A percentile compares a stretch with the other conserved stretches of the same genome.
These are phyloP conservation scores for Thermophis baileyi DNA, from an alignment of 2,113 vertebrate species.

Conservation along the genomic window DNA sequence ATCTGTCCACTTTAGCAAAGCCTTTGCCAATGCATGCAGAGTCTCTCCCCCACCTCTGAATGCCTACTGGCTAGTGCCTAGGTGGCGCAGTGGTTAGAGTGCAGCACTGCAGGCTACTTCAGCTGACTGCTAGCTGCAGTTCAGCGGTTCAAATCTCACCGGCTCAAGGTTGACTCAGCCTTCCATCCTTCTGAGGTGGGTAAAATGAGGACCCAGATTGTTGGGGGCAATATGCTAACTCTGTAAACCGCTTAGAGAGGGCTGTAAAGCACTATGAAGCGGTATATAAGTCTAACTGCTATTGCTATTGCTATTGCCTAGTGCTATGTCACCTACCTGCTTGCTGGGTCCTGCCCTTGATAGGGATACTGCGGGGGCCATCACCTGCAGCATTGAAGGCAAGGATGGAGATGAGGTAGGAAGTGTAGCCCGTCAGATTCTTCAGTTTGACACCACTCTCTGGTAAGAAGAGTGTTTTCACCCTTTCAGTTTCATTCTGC, in stretches of 20 bases:
- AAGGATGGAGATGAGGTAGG: slow-evolving; percentile 88
- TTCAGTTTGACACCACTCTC: slow-evolving; percentile 89
- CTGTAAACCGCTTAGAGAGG: no score
- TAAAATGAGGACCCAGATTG: no score
- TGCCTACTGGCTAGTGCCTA: rapidly evolving
- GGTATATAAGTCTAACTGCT: no score
- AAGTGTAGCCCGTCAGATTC: slow-evolving; percentile 92
- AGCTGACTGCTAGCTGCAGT: no score
- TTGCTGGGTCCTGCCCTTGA: slow-evolving; percentile 86
- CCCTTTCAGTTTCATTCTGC: slow-evolving; percentile 78
- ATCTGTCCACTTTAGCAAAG: background rate
- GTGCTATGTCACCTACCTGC: slow-evolving; percentile 74
- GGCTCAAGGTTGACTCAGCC: no score
- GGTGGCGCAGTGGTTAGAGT: no score
- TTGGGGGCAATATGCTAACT: no score
- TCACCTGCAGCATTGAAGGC: slow-evolving; percentile 95
- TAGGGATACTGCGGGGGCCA: slow-evolving; percentile 81
- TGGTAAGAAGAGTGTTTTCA: slow-evolving; percentile 90
- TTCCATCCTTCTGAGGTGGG: no score
- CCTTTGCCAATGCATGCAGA: background rate
- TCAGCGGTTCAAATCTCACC: no score
- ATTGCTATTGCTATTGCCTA: rapidly evolving
- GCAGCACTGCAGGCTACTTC: no score
- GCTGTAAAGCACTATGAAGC: no score
- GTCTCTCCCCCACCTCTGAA: background rate